Base-by-base conservation (phyloP, 2,797 vertebrate genomes). In the Siniperca scherzeri region DNA sequence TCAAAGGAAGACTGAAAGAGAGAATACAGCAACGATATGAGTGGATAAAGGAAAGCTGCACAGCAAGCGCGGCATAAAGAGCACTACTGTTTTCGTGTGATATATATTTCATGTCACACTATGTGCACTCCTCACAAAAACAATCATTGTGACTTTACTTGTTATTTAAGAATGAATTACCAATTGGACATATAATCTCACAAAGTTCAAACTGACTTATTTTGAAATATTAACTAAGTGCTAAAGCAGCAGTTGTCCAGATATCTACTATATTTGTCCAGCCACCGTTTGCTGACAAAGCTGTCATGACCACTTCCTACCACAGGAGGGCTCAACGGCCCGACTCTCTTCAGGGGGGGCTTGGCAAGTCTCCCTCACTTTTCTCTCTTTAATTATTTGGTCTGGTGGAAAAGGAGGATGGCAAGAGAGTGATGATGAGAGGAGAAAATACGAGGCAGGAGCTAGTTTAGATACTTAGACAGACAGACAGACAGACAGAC, bases 301-400 rank as follows among this genome's bases (percentile, higher is more conserved):
- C 60, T 86, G 88, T 61, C n/a, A 27, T 87, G 69, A 67, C 85
- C 3, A 1, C 59, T 27, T 86, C 56, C 66, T 13, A 77, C 93
- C 96, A 96, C 94, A 83, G 84, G 95, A 85, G 94, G 95, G 94
- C 95, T 90, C 92, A 89, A 70, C 11, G 74, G 53, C 62, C 85
- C 74, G 2, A 56, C 50, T 84, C 73, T 74, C 48, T 69, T 42
- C 4, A 6, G 12, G 17, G 46, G 74, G 9, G 40, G 38, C 50
- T 70, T 13, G 19, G 62, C 42, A 69, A 62, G 62, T 56, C 72
- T 80, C 61, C 62, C 78, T 81, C 88, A 87, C 83, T 76, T 84
- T 80, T 85, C 66, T 76, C 72, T 65, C 70, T 81, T 60, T 82
- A 86, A 90, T 92, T 88, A 91, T 92, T 90, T 90, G 90, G 90